phyloP scores from a whole-genome alignment of 1,140 invertebrate genomes.

The Lepidotrigona ventralis region DNA sequence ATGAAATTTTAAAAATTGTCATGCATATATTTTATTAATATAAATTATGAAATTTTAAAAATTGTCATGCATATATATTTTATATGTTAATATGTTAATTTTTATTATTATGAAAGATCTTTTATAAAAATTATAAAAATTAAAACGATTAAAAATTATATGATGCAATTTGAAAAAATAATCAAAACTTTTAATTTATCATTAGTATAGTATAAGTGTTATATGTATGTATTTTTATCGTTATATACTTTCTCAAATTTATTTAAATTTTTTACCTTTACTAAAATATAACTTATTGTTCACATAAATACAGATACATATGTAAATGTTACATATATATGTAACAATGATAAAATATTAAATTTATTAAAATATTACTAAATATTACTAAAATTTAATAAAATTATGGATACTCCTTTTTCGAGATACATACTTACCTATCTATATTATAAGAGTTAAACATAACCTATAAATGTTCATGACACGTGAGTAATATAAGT shows the following conservation, averaged over 20 bases:
- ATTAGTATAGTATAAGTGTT: too few species aligned
- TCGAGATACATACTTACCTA: not conserved
- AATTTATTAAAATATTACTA: too few species aligned
- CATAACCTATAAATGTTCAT: slow-evolving; percentile 14
- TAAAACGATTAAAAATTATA: not conserved
- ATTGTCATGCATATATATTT: too few species aligned
- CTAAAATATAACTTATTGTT: too few species aligned
- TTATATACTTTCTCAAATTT: too few species aligned
- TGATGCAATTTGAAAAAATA: not conserved
- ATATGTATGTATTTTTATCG: not conserved
- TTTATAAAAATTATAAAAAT: not conserved
- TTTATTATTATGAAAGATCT: too few species aligned
- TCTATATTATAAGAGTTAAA: not conserved
- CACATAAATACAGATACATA: not conserved
- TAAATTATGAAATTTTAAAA: too few species aligned
- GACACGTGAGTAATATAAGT: slow-evolving; percentile 2
- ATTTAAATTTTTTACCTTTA: too few species aligned
- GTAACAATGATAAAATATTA: not conserved
- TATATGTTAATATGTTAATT: too few species aligned
- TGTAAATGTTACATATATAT: not conserved
- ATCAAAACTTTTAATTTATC: not conserved
- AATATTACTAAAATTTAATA: not conserved
- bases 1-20: too few species aligned
- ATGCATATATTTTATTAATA: too few species aligned
- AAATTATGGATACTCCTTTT: not conserved